Base-by-base conservation (phyloP, 2,888 invertebrate genomes). In the Epirrhoe tristata region DNA sequence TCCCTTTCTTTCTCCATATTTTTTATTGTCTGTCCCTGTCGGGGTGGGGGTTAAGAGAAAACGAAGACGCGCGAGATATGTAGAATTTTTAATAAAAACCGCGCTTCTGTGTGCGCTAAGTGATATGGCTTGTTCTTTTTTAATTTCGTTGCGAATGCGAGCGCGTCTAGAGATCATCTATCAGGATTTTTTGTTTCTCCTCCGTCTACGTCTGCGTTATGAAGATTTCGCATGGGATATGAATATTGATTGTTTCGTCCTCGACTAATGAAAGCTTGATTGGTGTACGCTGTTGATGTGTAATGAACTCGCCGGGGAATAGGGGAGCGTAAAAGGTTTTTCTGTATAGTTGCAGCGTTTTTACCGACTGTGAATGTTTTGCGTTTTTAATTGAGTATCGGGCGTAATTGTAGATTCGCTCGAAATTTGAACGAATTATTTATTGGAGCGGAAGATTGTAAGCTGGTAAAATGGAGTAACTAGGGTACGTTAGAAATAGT, bases 61-160 rank as follows among this genome's bases (percentile, higher is more conserved):
- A 84, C 85, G 82, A 83, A 90, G 90, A 91, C 88, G 88, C 88
- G 88, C 85, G 85, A 90, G 93, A 93, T 93, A 93, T 93, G 93
- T 93, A 92, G 93, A 90, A 88, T 89, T 92, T 92, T 92, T 92
- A 89, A 91, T 90, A 90, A 91, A 92, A 89, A 92, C 87, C 85
- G 80, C 89, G 91, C 88, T 84, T 86, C 89, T 89, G 92, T 92
- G 93, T 92, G 91, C 91, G 88, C 91, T 93, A 93, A 93, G 92
- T 93, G 93, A 93, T 93, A 92, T 92, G 92, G 85, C 92, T 90
- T 92, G 92, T 92, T 93, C 92, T 91, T 93, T 24, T 93, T 93
- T 93, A 93, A 93, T 93, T 93, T 92, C 88, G 91, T 92, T 89
- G 86, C 82, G 89, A 87, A 85, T 86, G 89, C 85, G 82, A 77